Conservation (phyloP, 30 jellyfish, hydroid and myxozoan species). For the Nemopilema nomurai region DNA sequence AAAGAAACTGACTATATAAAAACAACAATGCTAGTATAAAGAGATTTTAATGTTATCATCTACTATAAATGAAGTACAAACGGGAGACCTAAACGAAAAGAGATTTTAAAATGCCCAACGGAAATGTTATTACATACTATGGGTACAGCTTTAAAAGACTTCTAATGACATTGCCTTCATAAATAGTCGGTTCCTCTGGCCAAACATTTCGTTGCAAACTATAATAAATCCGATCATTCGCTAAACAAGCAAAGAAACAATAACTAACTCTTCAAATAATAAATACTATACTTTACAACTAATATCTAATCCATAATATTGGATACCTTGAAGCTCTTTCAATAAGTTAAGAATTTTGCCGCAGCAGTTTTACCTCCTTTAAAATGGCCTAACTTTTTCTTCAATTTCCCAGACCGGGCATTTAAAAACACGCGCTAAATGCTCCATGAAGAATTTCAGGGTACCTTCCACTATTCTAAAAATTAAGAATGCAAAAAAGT, state of each 20-base stretch:
- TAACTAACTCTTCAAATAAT: constrained; percentile 23
- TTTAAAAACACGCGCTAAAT: background rate
- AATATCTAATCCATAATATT: background rate
- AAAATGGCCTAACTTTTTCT: background rate
- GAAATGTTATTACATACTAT: constrained; percentile 1
- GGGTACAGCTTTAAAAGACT: constrained; percentile 16
- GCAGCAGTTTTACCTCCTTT: background rate
- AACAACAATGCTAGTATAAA: background rate
- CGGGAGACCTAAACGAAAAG: constrained; percentile 1
- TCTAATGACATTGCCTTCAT: constrained; percentile 16
- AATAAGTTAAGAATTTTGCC: background rate
- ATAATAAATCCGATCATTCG: constrained; percentile 49
- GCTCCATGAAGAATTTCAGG: background rate
- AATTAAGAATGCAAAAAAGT: background rate
- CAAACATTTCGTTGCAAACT: constrained; percentile 19
- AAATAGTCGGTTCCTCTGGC: constrained; percentile 33
- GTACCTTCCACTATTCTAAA: background rate
- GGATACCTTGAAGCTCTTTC: background rate
- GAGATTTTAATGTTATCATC: background rate
- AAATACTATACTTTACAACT: constrained; percentile 26
- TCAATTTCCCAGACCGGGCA: background rate
- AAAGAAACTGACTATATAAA: no score
- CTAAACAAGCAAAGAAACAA: constrained; percentile 15
- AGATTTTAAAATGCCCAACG: constrained; percentile 22
- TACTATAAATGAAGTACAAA: constrained; percentile 46